Base-by-base conservation (phyloP, 2,888 invertebrate species). In the Luperina nickerlii region DNA sequence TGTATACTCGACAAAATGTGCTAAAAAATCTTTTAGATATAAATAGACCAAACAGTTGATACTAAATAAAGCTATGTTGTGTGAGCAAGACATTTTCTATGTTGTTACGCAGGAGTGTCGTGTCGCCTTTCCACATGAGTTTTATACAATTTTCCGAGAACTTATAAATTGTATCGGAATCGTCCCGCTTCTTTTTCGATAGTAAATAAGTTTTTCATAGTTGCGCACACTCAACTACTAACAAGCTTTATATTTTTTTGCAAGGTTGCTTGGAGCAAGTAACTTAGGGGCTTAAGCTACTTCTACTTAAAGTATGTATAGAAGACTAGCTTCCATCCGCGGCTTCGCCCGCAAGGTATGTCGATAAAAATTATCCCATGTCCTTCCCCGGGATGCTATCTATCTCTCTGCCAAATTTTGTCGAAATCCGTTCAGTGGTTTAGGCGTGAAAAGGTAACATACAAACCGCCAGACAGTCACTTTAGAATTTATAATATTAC, bases 141-240 rank as follows among this genome's bases (percentile, higher is more conserved):
- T 4, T 51, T 13, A 27, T 65, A 65, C 54, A 73, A 73, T 81
- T 81, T 81, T 51, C 75, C 20, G 66, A 42, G 75, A 80, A 80
- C 67, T 82, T 67, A 70, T 62, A 77, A 65, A 71, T 67, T 60
- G 65, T 65, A 74, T 51, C 57, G 48, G 57, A 42, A 66, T 51
- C 27, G 15, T 60, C 57, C n/a, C 24, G 48, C 38, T 66, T 27
- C 65, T 66, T 48, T 60, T 11, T 24, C 11, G 20, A 82, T 66
- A 45, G 32, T 74, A 82, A 73, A 73, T 57, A 81, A 82, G 66
- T 74, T 74, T 66, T 51, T 74, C 20, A 11, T 32, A 57, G 65
- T 66, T 48, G 81, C 24, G 66, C 18, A 75, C 18, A 69, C 45
- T 63, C 42, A 54, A 54, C 32, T 45, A 62, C 38, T 73, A 72